Percentiles rank a stretch among this genome's conserved stretches.
Evolutionary conservation across 2,888 invertebrate genomes (phyloP).

Genomic region (Podotricha telesiphe): DNA sequence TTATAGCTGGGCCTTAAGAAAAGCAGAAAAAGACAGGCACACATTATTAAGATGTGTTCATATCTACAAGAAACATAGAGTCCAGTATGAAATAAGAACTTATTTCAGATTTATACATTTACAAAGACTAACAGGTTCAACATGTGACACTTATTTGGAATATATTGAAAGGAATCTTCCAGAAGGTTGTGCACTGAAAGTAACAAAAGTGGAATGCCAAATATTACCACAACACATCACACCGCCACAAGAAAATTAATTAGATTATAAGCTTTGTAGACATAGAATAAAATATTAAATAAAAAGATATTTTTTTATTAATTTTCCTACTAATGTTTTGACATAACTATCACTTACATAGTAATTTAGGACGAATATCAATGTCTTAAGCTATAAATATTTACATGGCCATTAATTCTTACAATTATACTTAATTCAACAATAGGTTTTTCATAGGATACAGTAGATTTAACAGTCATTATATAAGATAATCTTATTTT

Average conservation of each 20-base stretch:
- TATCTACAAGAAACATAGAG: conserved; percentile 95
- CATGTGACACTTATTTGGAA: conserved; percentile 97
- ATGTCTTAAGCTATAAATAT: conserved; percentile 10
- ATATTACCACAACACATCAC: conserved; percentile 82
- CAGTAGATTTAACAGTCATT: conserved; percentile 22
- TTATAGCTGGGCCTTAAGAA: conserved; percentile 89
- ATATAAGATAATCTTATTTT: conserved; percentile 4
- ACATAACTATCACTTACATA: conserved; percentile 10
- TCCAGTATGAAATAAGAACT: conserved; percentile 97
- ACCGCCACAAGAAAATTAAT: conserved; percentile 61
- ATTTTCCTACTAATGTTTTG: conserved; percentile 14
- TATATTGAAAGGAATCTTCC: conserved; percentile 98
- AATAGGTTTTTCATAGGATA: conserved; percentile 4
- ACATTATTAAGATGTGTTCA: conserved; percentile 94
- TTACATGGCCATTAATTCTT: conserved; percentile 13
- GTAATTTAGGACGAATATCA: conserved; percentile 11
- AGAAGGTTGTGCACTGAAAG: conserved; percentile 97
- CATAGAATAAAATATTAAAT: conserved; percentile 40
- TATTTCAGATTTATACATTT: conserved; percentile 94
- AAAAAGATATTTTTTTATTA: conserved; percentile 33
- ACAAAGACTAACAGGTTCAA: conserved; percentile 95
- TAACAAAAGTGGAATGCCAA: conserved; percentile 88
- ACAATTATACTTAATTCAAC: neutral
- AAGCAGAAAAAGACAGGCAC: conserved; percentile 89
- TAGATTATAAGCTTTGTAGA: conserved; percentile 31